Evolutionary conservation across 1,140 invertebrate species (phyloP).

Genomic region (Temnothorax curvispinosus): DNA sequence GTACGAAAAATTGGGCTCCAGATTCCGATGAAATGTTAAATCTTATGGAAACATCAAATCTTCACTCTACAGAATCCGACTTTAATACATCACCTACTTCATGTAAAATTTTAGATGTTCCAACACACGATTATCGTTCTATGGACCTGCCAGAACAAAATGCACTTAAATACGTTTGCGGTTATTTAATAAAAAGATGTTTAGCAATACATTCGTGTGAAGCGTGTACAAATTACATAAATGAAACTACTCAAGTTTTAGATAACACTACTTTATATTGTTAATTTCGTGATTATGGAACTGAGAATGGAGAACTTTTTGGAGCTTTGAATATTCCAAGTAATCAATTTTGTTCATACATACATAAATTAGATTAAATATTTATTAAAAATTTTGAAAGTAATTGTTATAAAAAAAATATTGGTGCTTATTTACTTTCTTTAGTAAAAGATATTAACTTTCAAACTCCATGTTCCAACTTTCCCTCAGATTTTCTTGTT

Average conservation of each 20-base stretch:
- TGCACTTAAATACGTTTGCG: slow-evolving; percentile 6
- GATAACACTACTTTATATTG: neutral
- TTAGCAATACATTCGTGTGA: neutral
- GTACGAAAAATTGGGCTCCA: neutral
- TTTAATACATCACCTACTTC: neutral
- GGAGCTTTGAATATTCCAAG: neutral
- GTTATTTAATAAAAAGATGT: slow-evolving; percentile 21
- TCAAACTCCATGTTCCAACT: neutral
- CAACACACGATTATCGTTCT: neutral
- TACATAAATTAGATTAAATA: slow-evolving; percentile 15
- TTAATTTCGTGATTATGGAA: neutral
- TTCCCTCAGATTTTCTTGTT: neutral
- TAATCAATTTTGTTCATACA: neutral
- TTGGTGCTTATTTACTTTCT: neutral
- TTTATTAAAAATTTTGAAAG: slow-evolving; percentile 20
- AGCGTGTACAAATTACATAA: neutral
- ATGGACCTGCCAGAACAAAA: slow-evolving; percentile 5
- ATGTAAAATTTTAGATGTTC: neutral
- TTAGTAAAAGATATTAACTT: neutral
- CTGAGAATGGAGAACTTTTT: neutral
- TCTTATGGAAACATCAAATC: too few species aligned
- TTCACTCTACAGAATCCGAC: neutral
- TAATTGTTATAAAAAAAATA: slow-evolving; percentile 12
- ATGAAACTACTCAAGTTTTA: neutral
- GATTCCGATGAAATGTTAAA: too few species aligned